Conservation (phyloP, 2,797 vertebrate genomes). For the Dicrostonyx torquatus region DNA sequence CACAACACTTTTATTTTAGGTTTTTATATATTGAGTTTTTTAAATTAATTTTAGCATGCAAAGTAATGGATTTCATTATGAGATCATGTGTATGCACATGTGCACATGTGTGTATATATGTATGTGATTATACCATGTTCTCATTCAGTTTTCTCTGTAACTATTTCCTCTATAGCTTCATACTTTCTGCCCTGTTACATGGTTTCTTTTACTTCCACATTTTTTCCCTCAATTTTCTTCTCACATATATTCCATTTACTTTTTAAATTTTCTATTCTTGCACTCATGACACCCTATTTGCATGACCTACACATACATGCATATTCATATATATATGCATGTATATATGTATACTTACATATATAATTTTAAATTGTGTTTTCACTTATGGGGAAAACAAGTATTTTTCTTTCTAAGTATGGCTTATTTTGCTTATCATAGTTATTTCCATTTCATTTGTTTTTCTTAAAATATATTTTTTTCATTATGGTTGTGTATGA, state of each 20-base stretch:
- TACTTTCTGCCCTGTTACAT: background rate
- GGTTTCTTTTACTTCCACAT: background rate
- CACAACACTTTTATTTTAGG: background rate
- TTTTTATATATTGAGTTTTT: background rate
- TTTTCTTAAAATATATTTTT: background rate
- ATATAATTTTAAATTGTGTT: background rate
- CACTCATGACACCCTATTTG: background rate
- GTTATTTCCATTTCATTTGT: background rate
- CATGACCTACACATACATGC: background rate
- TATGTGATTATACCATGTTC: background rate
- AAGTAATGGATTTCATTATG: background rate
- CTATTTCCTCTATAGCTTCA: background rate
- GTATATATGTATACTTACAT: background rate
- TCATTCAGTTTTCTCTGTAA: background rate
- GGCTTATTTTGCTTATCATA: background rate
- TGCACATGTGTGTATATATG: background rate
- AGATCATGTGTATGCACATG: background rate
- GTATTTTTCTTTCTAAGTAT: background rate
- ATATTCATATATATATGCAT: background rate
- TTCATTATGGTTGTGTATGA: background rate
- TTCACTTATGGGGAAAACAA: background rate
- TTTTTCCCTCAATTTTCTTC: background rate
- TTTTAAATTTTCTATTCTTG: background rate
- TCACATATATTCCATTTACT: background rate
- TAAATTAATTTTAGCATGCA: background rate